phyloP scores from a whole-genome alignment of 2,888 invertebrate genomes.

The Rutpela maculata region DNA sequence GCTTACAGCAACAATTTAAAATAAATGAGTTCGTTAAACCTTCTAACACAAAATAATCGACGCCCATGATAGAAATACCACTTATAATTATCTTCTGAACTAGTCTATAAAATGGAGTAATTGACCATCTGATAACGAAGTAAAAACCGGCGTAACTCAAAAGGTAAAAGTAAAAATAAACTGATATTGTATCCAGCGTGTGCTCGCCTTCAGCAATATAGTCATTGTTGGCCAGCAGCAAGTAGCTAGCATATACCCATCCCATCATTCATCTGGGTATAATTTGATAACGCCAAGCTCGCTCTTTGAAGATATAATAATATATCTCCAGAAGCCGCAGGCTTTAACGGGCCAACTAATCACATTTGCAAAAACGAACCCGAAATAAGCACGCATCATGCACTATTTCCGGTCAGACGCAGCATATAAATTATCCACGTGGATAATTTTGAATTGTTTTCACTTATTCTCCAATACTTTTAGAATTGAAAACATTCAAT shows the following conservation, averaged over 20 bases:
- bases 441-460: too few species aligned
- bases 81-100: not conserved
- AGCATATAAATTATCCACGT: not conserved
- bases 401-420: not conserved
- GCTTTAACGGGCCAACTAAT: conserved; percentile 28
- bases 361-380: conserved; percentile 29
- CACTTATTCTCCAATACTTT: too few species aligned
- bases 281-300: conserved; percentile 59
- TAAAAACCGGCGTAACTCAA: conserved; percentile 18
- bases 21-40: too few species aligned
- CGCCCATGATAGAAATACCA: not conserved
- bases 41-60: not conserved
- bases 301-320: conserved; percentile 61
- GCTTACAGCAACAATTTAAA: too few species aligned
- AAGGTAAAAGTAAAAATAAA: conserved; percentile 24
- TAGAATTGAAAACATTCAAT: too few species aligned
- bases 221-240: conserved; percentile 25
- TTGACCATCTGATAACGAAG: conserved; percentile 18
- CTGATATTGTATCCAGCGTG: conserved; percentile 20
- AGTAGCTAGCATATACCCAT: conserved; percentile 43
- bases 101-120: conserved; percentile 1
- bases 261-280: conserved; percentile 55
- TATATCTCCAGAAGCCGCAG: conserved; percentile 53
- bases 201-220: conserved; percentile 16
- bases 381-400: conserved; percentile 26